Conservation (phyloP, 64 coral and sea anemone species). For the Cladopsammia gracilis region DNA sequence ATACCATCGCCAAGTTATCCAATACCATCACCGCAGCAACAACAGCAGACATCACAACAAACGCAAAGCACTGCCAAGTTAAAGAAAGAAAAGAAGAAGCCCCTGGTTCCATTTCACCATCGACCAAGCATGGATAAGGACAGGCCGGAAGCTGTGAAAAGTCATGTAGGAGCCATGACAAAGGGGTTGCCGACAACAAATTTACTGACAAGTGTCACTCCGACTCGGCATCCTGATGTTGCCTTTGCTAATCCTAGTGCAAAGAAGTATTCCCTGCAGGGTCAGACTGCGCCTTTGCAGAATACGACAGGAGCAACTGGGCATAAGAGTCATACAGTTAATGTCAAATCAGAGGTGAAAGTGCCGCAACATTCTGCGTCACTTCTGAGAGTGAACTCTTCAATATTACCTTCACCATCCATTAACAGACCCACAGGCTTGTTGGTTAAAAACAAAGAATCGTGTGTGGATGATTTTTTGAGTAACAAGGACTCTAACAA, state of each 20-base stretch:
- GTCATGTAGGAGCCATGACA: slow-evolving; percentile 86
- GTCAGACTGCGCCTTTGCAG: slow-evolving; percentile 20
- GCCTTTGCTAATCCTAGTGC: slow-evolving; percentile 42
- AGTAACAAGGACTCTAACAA: background rate
- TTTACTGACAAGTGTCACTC: slow-evolving; percentile 74
- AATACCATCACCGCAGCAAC: slow-evolving; percentile 66
- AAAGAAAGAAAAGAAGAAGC: slow-evolving; percentile 98
- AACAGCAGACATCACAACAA: slow-evolving; percentile 29
- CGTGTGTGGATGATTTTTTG: background rate
- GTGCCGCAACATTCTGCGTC: background rate
- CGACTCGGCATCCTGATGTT: slow-evolving; percentile 78
- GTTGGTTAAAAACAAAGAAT: slow-evolving; percentile 33
- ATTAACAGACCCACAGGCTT: background rate
- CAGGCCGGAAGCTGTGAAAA: slow-evolving; percentile 69
- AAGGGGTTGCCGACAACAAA: slow-evolving; percentile 87
- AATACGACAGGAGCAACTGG: slow-evolving; percentile 5
- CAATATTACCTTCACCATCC: background rate
- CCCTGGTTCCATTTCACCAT: slow-evolving; percentile 93
- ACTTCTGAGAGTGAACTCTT: background rate
- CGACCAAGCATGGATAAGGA: slow-evolving; percentile 74
- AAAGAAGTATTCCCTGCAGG: slow-evolving; percentile 72
- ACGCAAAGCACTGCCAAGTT: slow-evolving; percentile 85
- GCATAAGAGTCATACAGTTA: slow-evolving; percentile 22
- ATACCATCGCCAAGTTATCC: slow-evolving; percentile 88
- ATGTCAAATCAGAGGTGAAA: slow-evolving; percentile 28